These are phyloP conservation scores for Lapara coniferarum DNA, from an alignment of 2,888 invertebrate genomes.

Conservation along the genomic window DNA sequence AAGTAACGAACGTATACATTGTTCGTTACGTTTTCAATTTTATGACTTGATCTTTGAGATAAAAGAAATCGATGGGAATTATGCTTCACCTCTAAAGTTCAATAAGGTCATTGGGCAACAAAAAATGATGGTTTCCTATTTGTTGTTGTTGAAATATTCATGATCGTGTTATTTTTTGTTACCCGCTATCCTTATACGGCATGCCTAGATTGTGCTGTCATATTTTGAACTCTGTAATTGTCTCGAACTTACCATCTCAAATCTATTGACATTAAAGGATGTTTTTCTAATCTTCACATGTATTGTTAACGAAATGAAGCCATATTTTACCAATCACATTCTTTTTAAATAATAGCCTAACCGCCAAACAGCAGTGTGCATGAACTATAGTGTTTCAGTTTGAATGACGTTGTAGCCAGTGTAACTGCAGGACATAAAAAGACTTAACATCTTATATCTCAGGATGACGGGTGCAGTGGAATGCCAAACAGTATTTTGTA, in stretches of 20 bases:
- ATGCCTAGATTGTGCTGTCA: not conserved
- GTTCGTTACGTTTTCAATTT: not conserved
- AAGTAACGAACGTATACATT: constrained; percentile 4
- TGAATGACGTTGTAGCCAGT: too few relatives aligned
- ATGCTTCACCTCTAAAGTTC: not conserved
- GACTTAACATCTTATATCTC: too few relatives aligned
- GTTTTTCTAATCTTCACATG: not conserved
- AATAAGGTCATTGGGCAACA: constrained; percentile 3
- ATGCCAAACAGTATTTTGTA: too few relatives aligned
- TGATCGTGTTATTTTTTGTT: constrained; percentile 2
- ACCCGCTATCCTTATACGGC: not conserved
- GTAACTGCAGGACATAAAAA: too few relatives aligned
- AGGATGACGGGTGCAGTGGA: too few relatives aligned
- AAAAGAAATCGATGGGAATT: not conserved
- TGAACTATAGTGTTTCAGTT: too few relatives aligned
- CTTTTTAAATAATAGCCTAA: constrained; percentile 5
- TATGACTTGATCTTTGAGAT: not conserved
- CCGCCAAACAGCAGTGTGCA: too few relatives aligned
- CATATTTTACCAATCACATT: not conserved
- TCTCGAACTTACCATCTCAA: not conserved
- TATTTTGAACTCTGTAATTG: not conserved
- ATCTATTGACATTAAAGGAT: not conserved
- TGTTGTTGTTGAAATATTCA: not conserved
- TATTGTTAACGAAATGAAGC: not conserved
- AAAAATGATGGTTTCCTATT: constrained; percentile 2